Conservation (phyloP, 2,888 invertebrate species). For the Anoplius nigerrimus region DNA sequence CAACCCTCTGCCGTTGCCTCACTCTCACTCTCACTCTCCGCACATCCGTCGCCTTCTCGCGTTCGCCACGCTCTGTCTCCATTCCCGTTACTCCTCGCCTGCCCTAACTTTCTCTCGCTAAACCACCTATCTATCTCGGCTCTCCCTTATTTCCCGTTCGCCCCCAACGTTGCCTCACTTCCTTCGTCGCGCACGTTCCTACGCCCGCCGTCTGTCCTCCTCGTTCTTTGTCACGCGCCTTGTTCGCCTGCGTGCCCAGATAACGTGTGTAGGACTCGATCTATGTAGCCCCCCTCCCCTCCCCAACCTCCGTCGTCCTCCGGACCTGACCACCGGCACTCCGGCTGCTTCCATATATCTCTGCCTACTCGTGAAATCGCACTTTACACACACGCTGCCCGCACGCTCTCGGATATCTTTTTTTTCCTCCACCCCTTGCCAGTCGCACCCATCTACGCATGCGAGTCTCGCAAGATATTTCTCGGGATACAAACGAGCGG, state of each 20-base stretch:
- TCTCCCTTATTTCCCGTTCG: constrained; percentile 5
- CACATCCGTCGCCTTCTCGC: neutral
- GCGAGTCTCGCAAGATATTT: too few relatives aligned
- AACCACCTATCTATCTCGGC: neutral
- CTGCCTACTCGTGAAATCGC: constrained; percentile 25
- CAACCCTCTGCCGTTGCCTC: constrained; percentile 16
- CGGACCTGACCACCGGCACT: constrained; percentile 22
- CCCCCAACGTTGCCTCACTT: constrained; percentile 14
- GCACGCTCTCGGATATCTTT: too few relatives aligned
- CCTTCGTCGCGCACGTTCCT: constrained; percentile 35
- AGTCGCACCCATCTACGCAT: too few relatives aligned
- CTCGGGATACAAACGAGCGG: too few relatives aligned
- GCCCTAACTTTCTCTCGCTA: constrained; percentile 4
- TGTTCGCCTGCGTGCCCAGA: constrained; percentile 43
- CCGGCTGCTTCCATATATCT: constrained; percentile 13
- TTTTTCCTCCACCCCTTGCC: too few relatives aligned
- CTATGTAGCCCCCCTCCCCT: neutral
- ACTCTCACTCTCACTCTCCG: constrained; percentile 13
- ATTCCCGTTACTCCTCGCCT: neutral
- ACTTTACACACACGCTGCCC: neutral
- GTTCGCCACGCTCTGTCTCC: constrained; percentile 3
- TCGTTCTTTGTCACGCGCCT: constrained; percentile 18
- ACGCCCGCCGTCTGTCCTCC: constrained; percentile 11
- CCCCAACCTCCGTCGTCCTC: constrained; percentile 8
- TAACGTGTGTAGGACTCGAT: constrained; percentile 38